These are phyloP conservation scores for Pseudomyrmex flavicornis DNA, from an alignment of 1,140 invertebrate species.

Conservation along the genomic window DNA sequence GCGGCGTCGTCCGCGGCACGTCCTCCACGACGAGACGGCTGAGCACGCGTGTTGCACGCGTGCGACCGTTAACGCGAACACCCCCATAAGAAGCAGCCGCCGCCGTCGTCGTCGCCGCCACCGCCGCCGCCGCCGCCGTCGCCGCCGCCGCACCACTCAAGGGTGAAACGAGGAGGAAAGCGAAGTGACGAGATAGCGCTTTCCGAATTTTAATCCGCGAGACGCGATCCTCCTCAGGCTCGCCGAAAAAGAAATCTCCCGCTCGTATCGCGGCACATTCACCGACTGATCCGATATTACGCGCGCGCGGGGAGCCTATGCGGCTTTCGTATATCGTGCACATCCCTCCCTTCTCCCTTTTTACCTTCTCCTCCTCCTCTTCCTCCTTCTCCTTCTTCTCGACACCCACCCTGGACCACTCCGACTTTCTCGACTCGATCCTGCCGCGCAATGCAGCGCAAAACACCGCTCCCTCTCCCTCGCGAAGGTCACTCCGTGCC, in stretches of 20 bases:
- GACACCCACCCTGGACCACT: conserved; percentile 53
- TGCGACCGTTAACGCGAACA: conserved; percentile 28
- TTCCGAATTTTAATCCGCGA: not conserved
- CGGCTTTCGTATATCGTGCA: conserved; percentile 18
- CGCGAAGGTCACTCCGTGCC: not conserved
- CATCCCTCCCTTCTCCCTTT: conserved; percentile 26
- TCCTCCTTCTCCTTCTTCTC: not conserved
- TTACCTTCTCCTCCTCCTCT: not conserved
- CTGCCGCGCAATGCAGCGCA: not conserved
- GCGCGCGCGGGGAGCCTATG: conserved; percentile 1
- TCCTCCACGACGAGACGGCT: conserved; percentile 10
- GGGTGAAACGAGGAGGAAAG: not conserved
- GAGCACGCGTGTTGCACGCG: conserved; percentile 32
- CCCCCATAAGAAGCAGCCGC: conserved; percentile 31
- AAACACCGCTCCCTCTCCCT: not conserved
- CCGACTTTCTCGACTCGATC: conserved; percentile 50
- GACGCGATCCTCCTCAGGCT: not conserved
- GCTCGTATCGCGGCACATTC: conserved; percentile 51
- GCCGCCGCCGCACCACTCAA: not conserved
- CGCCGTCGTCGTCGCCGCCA: not conserved
- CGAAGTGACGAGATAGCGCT: not conserved
- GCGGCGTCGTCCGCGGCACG: conserved; percentile 39
- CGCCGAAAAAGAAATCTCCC: not conserved
- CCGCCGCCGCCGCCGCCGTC: not conserved
- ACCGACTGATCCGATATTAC: conserved; percentile 68